phyloP scores from a whole-genome alignment of 2,797 vertebrate genomes.

The Lindbergichthys nudifrons region DNA sequence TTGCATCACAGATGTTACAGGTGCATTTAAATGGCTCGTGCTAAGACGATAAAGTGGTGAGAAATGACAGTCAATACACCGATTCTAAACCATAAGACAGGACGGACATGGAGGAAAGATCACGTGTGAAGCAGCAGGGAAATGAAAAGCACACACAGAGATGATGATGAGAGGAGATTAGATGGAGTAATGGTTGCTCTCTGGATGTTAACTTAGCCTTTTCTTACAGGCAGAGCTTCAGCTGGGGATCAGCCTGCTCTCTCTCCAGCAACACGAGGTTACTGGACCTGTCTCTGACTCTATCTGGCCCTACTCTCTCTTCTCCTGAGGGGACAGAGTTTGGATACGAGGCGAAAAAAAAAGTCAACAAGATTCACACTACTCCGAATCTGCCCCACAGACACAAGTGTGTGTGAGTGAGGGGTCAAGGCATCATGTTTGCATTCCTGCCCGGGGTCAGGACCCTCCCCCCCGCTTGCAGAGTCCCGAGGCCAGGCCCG shows the following conservation, averaged over 20 bases:
- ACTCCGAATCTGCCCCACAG: constrained; percentile 84
- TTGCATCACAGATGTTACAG: not conserved
- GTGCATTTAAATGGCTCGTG: constrained; percentile 70
- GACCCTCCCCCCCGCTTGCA: constrained; percentile 75
- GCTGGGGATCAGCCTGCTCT: constrained; percentile 70
- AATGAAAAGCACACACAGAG: constrained; percentile 48
- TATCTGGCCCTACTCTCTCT: constrained; percentile 53
- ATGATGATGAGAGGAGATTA: constrained; percentile 24
- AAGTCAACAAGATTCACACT: constrained; percentile 78
- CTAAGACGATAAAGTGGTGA: constrained; percentile 52
- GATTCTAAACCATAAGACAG: constrained; percentile 60
- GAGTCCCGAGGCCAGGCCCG: constrained; percentile 79
- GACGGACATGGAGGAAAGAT: constrained; percentile 65
- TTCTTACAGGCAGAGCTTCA: constrained; percentile 49
- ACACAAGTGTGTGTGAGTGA: constrained; percentile 76
- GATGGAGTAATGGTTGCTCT: constrained; percentile 56
- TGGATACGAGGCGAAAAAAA: constrained; percentile 74
- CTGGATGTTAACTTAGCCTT: constrained; percentile 46
- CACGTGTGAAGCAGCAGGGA: constrained; percentile 57
- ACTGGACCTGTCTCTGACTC: constrained; percentile 69
- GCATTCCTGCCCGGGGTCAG: constrained; percentile 83
- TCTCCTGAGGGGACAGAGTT: constrained; percentile 79
- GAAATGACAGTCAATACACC: constrained; percentile 29
- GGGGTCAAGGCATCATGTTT: constrained; percentile 84
- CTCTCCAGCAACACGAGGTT: constrained; percentile 65